Evolutionary conservation across 2,113 vertebrate genomes (phyloP), one percentile per base, ranked within the genome.

Genomic region (Ariopsis seemanni): DNA sequence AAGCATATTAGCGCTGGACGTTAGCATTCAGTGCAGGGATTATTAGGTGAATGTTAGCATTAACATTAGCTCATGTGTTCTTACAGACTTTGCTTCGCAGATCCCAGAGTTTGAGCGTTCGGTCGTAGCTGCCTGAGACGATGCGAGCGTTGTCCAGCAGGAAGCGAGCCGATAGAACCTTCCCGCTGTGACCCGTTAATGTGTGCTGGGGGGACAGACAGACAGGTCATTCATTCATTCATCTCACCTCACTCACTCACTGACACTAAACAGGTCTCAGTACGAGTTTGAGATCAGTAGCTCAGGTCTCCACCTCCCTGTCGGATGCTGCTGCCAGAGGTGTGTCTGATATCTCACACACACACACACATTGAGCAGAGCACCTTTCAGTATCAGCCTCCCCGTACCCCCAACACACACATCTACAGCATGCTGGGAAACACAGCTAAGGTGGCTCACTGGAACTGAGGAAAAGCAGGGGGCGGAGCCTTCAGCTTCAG

Each of bases 41-140:
- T 14, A 27, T 12, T 6, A 2, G 12, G 27, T 15, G 12, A 57
- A 30, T 2, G 4, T 79, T 27, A 57, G 77, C 7, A 15, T 27
- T 18, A 57, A 30, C 2, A 0, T 30, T 79, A 79, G 55, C 27
- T 27, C 7, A 50, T 20, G 48, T 48, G 75, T 83, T 92, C 98
- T 95, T 97, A 99, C 98, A 99, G 94, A 99, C 98, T 98, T 99
- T 99, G 95, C 97, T 99, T 94, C 97, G 97, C 25, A 99, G 96
- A 90, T 99, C 98, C 98, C 98, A 99, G 63, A 99, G 97, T 88
- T 99, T 99, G 86, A 99, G 97, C 0, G 98, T 99, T 80, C 98
- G 94, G 93, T 99, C 98, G 0, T 99, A 99, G 88, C 98, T 99
- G 63, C 98, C 98, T 0, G 98, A 99, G 74, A 99, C 98, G n/a